Conservation (phyloP, 2,113 vertebrate genomes). For the Acanthisitta chloris region DNA sequence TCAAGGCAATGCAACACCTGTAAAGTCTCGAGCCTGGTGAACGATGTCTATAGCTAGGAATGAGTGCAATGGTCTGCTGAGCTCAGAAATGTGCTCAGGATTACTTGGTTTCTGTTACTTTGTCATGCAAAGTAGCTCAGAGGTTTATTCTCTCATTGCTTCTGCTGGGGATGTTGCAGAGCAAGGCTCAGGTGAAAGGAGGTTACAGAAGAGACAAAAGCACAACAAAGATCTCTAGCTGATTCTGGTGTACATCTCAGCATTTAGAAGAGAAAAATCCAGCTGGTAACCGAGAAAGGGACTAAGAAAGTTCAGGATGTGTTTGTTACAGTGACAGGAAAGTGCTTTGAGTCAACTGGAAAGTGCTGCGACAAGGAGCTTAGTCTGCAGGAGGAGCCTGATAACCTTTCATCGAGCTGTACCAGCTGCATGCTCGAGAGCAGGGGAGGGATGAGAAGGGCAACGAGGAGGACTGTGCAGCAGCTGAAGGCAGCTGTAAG, state of each 20-base stretch:
- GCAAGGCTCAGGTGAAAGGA: background rate
- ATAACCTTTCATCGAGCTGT: background rate
- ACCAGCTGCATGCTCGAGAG: too few relatives aligned
- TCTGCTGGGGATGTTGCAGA: background rate
- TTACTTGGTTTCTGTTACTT: background rate
- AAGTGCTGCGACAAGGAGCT: background rate
- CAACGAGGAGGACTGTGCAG: fast-evolving
- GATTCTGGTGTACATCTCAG: background rate
- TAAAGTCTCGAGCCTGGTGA: background rate
- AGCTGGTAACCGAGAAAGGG: background rate
- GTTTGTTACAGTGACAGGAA: background rate
- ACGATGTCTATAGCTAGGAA: background rate
- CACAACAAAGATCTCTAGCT: background rate
- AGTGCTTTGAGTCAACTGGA: background rate
- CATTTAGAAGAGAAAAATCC: background rate
- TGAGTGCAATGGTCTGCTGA: background rate
- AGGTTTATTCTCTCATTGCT: background rate
- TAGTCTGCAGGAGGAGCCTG: background rate
- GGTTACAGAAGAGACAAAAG: background rate
- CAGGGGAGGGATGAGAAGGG: background rate
- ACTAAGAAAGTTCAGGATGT: background rate
- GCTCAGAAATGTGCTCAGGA: background rate
- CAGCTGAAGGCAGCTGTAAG: background rate
- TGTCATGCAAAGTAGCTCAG: background rate
- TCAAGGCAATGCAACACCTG: background rate